Conservation (phyloP, 30 jellyfish, hydroid and myxozoan genomes). For the Aurelia aurita complex sp. Pacific region DNA sequence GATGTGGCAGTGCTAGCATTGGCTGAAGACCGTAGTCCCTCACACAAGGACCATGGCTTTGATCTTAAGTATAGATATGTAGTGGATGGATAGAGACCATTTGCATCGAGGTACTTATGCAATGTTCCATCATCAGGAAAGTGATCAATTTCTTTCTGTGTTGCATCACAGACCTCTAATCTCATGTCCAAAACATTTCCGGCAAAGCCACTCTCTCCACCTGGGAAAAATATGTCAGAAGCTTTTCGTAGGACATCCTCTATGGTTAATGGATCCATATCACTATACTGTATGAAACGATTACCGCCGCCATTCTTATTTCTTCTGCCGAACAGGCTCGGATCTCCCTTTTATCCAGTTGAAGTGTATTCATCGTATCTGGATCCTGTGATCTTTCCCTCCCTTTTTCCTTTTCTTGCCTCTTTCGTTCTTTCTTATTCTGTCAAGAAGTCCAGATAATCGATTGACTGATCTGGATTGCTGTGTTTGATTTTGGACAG, state of each 20-base stretch:
- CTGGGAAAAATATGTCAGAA: too few species aligned
- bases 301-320: conserved; percentile 41
- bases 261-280: too few species aligned
- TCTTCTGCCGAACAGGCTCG: conserved; percentile 19
- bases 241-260: too few species aligned
- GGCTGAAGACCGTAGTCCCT: neutral
- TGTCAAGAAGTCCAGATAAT: conserved; percentile 31
- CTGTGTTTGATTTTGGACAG: conserved; percentile 12
- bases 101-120: conserved; percentile 28
- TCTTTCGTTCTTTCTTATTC: conserved; percentile 24
- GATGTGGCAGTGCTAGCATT: conserved; percentile 1
- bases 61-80: conserved; percentile 13
- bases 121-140: conserved; percentile 36
- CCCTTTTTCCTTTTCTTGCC: conserved; percentile 13
- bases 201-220: too few species aligned
- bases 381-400: conserved; percentile 34
- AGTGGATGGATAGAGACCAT: conserved; percentile 39
- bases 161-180: too few species aligned
- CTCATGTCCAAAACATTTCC: too few species aligned
- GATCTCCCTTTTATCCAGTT: too few species aligned
- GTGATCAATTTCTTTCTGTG: conserved; percentile 25
- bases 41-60: conserved; percentile 21
- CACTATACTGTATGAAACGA: too few species aligned
- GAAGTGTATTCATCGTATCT: conserved; percentile 35
- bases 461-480: too few species aligned